These are phyloP conservation scores for Thalassarche chlororhynchos DNA, from an alignment of 2,113 vertebrate species.

Conservation along the genomic window DNA sequence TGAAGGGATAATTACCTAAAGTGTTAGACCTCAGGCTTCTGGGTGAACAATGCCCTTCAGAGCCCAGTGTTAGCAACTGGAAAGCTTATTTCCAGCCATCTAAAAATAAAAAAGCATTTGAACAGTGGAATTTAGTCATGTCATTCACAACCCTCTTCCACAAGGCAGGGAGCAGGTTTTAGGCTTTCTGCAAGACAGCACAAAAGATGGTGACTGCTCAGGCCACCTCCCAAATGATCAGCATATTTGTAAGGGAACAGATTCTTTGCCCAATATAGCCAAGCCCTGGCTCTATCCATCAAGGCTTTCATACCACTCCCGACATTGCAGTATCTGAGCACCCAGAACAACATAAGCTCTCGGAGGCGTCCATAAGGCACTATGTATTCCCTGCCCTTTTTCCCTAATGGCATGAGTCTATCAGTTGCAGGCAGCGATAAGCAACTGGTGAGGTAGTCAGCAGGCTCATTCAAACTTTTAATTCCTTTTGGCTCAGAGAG, in stretches of 20 bases:
- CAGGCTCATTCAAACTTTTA: conserved; percentile 36
- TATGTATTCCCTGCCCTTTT: neutral
- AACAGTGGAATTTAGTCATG: neutral
- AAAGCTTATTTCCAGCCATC: conserved; percentile 28
- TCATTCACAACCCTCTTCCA: neutral
- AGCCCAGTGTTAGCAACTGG: neutral
- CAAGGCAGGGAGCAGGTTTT: neutral
- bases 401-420: neutral
- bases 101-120: conserved; percentile 29
- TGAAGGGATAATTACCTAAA: neutral
- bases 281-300: conserved; percentile 31
- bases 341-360: neutral
- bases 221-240: neutral
- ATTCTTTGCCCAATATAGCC: conserved; percentile 41
- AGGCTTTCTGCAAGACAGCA: neutral
- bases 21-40: neutral
- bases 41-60: neutral
- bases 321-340: neutral
- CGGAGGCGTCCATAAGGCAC: neutral
- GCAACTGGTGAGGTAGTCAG: neutral
- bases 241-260: conserved; percentile 11
- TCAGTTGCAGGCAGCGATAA: conserved; percentile 17
- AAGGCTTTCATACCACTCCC: neutral
- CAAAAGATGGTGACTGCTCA: neutral
- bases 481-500: conserved; percentile 51